Percentiles rank a stretch among this genome's conserved stretches.
Evolutionary conservation across 2,797 vertebrate genomes (phyloP).

Genomic region (Hypotaenidia okinawae): DNA sequence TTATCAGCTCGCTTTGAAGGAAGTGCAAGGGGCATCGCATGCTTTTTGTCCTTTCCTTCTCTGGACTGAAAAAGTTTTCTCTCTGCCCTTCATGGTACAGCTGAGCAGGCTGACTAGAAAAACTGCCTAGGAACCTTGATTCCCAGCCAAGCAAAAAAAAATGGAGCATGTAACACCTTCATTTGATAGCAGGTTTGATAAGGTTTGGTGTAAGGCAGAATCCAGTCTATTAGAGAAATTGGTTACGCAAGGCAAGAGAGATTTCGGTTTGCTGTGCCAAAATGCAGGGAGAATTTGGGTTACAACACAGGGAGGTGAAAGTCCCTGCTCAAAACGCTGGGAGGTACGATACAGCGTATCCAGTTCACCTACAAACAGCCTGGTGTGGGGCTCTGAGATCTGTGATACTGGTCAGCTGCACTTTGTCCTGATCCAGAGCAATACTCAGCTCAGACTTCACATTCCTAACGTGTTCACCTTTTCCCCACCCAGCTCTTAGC

Average conservation of each 20-base stretch:
- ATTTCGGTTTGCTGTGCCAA: neutral
- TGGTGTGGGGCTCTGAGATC: neutral
- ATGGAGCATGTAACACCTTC: neutral
- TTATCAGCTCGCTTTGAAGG: neutral
- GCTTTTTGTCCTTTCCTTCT: neutral
- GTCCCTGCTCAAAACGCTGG: neutral
- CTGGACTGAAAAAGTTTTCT: neutral
- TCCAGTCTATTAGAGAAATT: neutral
- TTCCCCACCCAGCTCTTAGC: conserved; percentile 3
- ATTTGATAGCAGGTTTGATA: neutral
- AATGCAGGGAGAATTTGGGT: conserved; percentile 10
- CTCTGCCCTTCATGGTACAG: neutral
- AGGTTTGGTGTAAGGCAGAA: neutral
- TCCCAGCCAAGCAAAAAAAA: neutral
- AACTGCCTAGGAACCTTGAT: neutral
- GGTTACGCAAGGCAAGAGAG: neutral
- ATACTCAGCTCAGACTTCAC: neutral
- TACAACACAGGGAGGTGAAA: conserved; percentile 1
- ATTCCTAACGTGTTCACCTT: conserved; percentile 46
- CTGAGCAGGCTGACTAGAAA: neutral
- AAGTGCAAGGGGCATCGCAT: neutral
- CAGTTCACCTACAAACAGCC: neutral
- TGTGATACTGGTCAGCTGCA: neutral
- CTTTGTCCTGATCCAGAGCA: neutral
- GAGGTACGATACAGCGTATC: neutral